Percentiles rank a stretch among this genome's conserved stretches.
Conservation (phyloP, 2,797 vertebrate species). For the Heteromormyrus szaboi region DNA sequence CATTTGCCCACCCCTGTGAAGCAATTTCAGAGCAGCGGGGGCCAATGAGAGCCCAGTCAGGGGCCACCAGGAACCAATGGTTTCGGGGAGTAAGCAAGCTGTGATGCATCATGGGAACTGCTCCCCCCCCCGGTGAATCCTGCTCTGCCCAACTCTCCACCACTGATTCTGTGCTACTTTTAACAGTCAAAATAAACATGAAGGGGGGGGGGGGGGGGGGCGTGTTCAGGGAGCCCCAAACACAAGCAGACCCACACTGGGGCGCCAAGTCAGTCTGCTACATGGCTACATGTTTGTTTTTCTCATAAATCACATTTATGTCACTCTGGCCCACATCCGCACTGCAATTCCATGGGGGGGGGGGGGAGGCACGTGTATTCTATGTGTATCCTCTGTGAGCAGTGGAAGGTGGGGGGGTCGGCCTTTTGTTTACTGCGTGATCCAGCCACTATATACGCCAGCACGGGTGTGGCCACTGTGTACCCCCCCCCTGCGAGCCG, state of each 20-base stretch:
- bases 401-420: background rate
- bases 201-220: background rate
- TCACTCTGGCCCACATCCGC: slow-evolving; percentile 35
- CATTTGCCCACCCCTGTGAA: background rate
- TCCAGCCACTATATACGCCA: background rate
- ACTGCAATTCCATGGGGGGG: slow-evolving; percentile 44
- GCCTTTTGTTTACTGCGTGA: background rate
- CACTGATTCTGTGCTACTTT: background rate
- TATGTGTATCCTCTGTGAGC: background rate
- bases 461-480: background rate
- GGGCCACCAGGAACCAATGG: background rate
- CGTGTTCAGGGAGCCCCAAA: background rate
- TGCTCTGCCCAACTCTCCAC: background rate
- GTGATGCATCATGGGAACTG: background rate
- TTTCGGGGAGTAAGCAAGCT: background rate
- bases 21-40: background rate
- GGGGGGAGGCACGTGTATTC: slow-evolving; percentile 22
- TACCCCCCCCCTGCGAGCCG: background rate
- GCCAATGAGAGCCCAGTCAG: background rate
- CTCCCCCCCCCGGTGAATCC: background rate
- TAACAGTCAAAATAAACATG: background rate
- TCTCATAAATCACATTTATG: slow-evolving; percentile 45
- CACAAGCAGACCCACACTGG: background rate
- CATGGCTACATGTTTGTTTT: slow-evolving; percentile 23
- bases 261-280: background rate